Evolutionary conservation across 2,888 invertebrate species (phyloP).

Genomic region (Drosophila vallismaia): DNA sequence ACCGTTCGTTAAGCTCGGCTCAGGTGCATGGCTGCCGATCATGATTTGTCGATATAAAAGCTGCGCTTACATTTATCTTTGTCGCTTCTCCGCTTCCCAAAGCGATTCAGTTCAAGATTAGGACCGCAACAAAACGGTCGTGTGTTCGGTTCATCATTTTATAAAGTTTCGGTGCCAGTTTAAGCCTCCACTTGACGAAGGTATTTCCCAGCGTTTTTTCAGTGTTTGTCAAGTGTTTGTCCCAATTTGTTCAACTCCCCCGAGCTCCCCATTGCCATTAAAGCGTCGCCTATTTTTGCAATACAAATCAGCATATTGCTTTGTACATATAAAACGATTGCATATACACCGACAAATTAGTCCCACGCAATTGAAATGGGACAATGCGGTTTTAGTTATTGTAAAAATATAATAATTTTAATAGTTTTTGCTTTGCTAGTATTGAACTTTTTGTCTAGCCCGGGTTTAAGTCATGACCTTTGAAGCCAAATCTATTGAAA

Average conservation of each 20-base stretch:
- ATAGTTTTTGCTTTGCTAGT: background rate
- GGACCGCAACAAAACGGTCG: conserved; percentile 13
- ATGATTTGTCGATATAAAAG: conserved; percentile 31
- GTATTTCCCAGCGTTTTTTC: conserved; percentile 27
- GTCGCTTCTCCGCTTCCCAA: background rate
- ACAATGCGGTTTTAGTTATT: conserved; percentile 4
- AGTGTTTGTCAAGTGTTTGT: conserved; percentile 29
- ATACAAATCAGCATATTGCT: conserved; percentile 22
- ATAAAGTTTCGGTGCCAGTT: conserved; percentile 13
- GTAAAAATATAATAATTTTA: background rate
- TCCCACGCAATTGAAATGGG: conserved; percentile 34
- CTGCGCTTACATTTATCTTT: conserved; percentile 19
- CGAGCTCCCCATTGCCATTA: background rate
- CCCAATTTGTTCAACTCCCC: conserved; percentile 27
- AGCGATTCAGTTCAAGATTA: conserved; percentile 16
- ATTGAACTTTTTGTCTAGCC: background rate
- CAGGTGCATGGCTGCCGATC: conserved; percentile 6
- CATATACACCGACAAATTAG: conserved; percentile 10
- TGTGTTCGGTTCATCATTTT: background rate
- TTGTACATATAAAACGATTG: conserved; percentile 9
- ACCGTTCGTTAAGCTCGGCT: background rate
- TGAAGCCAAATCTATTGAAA: background rate
- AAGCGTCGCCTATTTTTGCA: conserved; percentile 30
- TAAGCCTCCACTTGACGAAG: conserved; percentile 26
- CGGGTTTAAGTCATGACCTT: background rate